These are phyloP conservation scores for Hippopotamus amphibius DNA, from an alignment of 2,113 vertebrate genomes.

Conservation along the genomic window DNA sequence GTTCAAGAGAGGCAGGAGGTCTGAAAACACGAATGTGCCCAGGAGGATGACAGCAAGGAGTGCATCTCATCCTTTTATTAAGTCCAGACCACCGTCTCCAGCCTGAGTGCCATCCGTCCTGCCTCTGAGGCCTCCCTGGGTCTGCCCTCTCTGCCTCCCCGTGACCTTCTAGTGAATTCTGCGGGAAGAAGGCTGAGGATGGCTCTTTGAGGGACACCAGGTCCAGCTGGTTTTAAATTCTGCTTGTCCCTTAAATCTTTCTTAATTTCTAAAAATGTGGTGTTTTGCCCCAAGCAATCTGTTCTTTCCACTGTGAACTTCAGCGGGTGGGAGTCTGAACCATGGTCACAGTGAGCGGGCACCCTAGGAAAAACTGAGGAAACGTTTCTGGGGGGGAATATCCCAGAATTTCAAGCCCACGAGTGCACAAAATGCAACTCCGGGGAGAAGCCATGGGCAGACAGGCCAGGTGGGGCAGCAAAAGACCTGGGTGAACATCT, in stretches of 20 bases:
- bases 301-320: background rate
- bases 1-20: background rate
- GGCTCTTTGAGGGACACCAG: background rate
- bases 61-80: background rate
- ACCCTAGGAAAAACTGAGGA: background rate
- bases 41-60: background rate
- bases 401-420: background rate
- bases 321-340: background rate
- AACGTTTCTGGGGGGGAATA: background rate
- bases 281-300: background rate
- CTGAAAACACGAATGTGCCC: background rate
- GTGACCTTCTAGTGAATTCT: background rate
- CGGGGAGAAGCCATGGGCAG: background rate
- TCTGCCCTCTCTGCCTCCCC: background rate
- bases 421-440: background rate
- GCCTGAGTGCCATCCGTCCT: too few species aligned
- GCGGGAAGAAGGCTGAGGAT: background rate
- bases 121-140: background rate
- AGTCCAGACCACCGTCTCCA: background rate
- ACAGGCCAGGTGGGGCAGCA: background rate
- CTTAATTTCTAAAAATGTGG: conserved; percentile 18
- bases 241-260: background rate
- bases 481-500: background rate
- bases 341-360: background rate
- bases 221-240: background rate